These are phyloP conservation scores for Magallana ariakensis DNA, from an alignment of 1,140 invertebrate species.

Conservation along the genomic window DNA sequence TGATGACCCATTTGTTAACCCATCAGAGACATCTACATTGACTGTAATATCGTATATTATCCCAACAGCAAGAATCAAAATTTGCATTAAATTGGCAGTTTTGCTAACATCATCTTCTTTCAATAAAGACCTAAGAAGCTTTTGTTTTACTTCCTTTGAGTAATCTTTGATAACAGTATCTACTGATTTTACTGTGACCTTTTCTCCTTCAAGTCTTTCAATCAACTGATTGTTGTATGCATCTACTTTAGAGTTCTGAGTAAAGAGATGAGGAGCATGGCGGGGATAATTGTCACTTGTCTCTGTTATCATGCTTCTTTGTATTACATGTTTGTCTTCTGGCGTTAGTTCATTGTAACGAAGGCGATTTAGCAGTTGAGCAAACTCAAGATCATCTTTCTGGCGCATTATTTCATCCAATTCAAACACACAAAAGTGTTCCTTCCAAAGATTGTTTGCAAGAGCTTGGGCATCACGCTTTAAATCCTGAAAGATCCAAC, in stretches of 20 bases:
- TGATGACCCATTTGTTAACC: slow-evolving; percentile 45
- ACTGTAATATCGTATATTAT: slow-evolving; percentile 41
- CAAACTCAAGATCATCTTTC: slow-evolving; percentile 58
- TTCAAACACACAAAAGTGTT: slow-evolving; percentile 41
- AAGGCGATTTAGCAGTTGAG: slow-evolving; percentile 56
- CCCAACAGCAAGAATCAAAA: slow-evolving; percentile 24
- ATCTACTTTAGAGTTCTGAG: slow-evolving; percentile 27
- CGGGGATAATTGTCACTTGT: not conserved
- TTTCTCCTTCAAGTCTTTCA: not conserved
- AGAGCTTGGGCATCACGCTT: slow-evolving; percentile 8
- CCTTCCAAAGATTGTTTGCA: slow-evolving; percentile 17
- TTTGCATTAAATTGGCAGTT: not conserved
- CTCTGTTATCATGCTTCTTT: not conserved
- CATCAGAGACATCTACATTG: slow-evolving; percentile 42
- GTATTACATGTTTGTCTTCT: slow-evolving; percentile 40
- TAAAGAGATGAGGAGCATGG: slow-evolving; percentile 1
- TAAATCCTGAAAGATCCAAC: slow-evolving; percentile 53
- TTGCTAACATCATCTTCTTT: slow-evolving; percentile 12
- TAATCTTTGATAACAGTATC: not conserved
- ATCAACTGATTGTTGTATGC: not conserved
- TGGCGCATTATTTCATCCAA: slow-evolving; percentile 63
- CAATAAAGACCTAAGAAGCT: not conserved
- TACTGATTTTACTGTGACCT: not conserved
- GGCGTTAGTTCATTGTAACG: slow-evolving; percentile 42
- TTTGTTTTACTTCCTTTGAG: slow-evolving; percentile 2